Conservation (phyloP, 2,797 vertebrate species). For the Vultur gryphus region DNA sequence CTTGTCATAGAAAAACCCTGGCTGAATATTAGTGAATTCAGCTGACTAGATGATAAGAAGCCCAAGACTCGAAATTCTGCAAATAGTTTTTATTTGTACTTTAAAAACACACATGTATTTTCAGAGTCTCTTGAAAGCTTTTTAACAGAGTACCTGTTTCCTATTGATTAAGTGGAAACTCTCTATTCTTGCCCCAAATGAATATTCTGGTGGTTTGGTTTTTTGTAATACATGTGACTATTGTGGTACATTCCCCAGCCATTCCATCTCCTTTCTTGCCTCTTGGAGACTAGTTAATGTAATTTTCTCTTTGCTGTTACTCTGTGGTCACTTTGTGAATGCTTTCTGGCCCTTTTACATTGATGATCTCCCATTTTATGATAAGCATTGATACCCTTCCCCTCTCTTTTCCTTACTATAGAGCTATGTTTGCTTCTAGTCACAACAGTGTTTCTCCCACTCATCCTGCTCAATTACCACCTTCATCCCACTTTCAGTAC, state of each 20-base stretch:
- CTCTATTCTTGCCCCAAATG: neutral
- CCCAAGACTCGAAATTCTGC: neutral
- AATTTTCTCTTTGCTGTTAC: neutral
- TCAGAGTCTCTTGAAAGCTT: neutral
- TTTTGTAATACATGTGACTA: neutral
- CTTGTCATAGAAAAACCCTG: constrained; percentile 2
- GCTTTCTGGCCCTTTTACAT: neutral
- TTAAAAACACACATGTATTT: neutral
- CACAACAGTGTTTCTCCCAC: neutral
- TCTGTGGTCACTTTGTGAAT: neutral
- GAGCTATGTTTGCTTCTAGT: neutral
- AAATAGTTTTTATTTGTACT: neutral
- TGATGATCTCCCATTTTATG: neutral
- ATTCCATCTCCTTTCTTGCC: neutral
- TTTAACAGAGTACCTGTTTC: neutral
- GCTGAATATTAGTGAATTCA: neutral
- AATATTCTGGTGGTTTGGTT: neutral
- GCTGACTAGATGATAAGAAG: neutral
- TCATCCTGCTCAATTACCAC: neutral
- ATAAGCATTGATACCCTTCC: neutral
- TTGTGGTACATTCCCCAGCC: neutral
- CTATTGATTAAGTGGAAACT: neutral
- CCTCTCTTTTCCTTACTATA: neutral
- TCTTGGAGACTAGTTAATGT: neutral
- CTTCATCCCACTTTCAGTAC: neutral